These are phyloP conservation scores for Gavia stellata DNA, from an alignment of 2,113 vertebrate species.

Conservation along the genomic window DNA sequence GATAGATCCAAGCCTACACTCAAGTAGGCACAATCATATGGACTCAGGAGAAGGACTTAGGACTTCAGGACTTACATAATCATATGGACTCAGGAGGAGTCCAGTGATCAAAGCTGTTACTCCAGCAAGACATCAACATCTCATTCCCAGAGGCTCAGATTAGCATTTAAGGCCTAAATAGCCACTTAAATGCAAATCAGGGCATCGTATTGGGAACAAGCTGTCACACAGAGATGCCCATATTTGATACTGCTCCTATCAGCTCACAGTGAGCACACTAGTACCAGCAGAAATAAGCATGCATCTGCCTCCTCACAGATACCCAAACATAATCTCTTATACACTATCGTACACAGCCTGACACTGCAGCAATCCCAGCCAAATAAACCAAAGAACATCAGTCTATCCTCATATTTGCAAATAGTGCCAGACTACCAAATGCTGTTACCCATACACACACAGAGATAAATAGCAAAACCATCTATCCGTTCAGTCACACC, in stretches of 20 bases:
- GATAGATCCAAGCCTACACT: not conserved
- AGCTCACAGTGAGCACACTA: not conserved
- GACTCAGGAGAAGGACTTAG: not conserved
- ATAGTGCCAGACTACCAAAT: not conserved
- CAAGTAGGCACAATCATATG: not conserved
- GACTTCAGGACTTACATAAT: not conserved
- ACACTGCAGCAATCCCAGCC: not conserved
- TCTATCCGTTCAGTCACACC: not conserved
- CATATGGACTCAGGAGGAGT: not conserved
- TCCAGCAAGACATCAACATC: not conserved
- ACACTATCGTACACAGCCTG: not conserved
- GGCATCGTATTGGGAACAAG: not conserved
- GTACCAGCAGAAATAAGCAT: not conserved
- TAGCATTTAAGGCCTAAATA: constrained; percentile 8
- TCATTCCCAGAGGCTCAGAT: not conserved
- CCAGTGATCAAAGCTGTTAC: not conserved
- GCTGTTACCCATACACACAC: not conserved
- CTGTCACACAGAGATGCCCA: not conserved
- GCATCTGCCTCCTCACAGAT: not conserved
- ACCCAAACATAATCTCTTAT: not conserved
- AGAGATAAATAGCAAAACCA: not conserved
- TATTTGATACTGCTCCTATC: not conserved
- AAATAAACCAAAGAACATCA: not conserved
- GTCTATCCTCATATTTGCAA: not conserved
- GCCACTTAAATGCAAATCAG: not conserved